Evolutionary conservation across 2,888 invertebrate genomes (phyloP).

Genomic region (Steromphala cineraria): DNA sequence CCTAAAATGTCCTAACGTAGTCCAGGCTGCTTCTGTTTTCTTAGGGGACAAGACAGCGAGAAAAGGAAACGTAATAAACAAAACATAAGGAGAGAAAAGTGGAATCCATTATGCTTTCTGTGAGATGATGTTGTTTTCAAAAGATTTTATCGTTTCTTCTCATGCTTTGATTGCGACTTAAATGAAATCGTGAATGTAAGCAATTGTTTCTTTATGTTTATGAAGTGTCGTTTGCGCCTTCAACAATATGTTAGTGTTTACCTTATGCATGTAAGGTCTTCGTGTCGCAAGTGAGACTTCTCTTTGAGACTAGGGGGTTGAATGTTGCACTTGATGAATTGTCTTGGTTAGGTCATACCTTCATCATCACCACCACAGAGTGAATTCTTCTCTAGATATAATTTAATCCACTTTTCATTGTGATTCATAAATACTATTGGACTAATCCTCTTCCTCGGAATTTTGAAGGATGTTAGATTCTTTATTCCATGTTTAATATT

Average conservation of each 20-base stretch:
- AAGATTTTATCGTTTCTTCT: background rate
- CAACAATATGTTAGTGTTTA: background rate
- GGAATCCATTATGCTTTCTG: background rate
- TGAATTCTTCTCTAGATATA: too few species aligned
- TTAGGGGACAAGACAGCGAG: conserved; percentile 3
- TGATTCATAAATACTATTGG: too few species aligned
- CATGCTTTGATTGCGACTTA: background rate
- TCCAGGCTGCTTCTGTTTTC: background rate
- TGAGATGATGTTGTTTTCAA: background rate
- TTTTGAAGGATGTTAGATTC: too few species aligned
- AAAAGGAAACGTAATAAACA: background rate
- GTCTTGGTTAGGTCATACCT: too few species aligned
- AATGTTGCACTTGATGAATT: too few species aligned
- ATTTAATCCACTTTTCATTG: too few species aligned
- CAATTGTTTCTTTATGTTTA: background rate
- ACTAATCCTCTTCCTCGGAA: too few species aligned
- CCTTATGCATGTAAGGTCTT: too few species aligned
- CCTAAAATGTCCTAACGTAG: conserved; percentile 1
- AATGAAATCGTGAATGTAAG: background rate
- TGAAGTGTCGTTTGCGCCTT: background rate
- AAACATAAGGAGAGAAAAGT: background rate
- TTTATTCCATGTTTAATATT: too few species aligned
- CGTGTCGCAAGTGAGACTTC: too few species aligned
- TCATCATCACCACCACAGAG: too few species aligned
- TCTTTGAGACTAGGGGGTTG: too few species aligned